Base-by-base conservation (phyloP, 2,888 invertebrate genomes). In the Stenoptilia bipunctidactyla region DNA sequence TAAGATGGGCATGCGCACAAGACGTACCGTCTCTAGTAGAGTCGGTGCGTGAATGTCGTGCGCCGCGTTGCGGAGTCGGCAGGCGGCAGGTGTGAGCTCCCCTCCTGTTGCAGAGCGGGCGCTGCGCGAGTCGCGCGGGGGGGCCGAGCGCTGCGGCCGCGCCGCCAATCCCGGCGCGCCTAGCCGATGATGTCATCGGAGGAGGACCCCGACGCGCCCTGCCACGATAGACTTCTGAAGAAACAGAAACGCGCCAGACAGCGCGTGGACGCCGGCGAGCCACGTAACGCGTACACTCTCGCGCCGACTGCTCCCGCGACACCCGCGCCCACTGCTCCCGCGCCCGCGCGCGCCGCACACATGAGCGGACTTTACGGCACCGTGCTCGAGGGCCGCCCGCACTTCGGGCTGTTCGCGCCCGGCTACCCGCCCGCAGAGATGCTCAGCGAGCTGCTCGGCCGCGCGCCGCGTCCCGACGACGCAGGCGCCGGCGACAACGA, bases 161-260 rank as follows among this genome's bases (percentile, higher is more conserved):
- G 80, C 87, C 89, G 90, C 92, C 92, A 92, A 92, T 89, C 88
- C 86, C 88, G 89, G 89, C 88, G 84, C 88, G 87, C 85, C 88
- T 89, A 87, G 91, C 93, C 88, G 89, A 93, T 93, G 92, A 94
- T 94, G 94, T 94, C 93, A 94, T 93, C 93, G 91, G 94, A 93
- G 91, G 94, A 94, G 92, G 92, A 91, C 87, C 90, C 90, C 89
- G 92, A 92, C 90, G 93, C 92, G 89, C 92, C 93, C 92, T 93
- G 91, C 89, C 92, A 92, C 91, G 93, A 92, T 89, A 91, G 90
- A 86, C 91, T 92, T 87, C 89, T 93, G 88, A 93, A 93, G 92
- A 92, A 93, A 89, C 90, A 91, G 85, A 94, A 94, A 87, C 92
- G 94, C 86, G 93, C 92, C 87, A 90, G 95, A 89, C 94, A 95